Conservation (phyloP, 2,888 invertebrate species). For the Dryobota labecula region DNA sequence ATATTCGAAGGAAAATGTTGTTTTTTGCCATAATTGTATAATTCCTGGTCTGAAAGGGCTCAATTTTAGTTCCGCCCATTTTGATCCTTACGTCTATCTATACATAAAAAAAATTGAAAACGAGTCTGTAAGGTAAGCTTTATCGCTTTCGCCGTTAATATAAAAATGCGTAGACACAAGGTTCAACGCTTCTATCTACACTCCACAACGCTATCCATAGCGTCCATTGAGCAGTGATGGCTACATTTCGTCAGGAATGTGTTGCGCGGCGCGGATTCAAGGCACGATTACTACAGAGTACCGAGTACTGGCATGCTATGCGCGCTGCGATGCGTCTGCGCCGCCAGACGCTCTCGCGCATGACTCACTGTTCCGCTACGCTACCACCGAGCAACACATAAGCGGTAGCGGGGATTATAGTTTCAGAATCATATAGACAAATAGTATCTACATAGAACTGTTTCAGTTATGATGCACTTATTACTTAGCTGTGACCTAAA, state of each 20-base stretch:
- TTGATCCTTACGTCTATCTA: too few species aligned
- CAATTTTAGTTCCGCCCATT: too few species aligned
- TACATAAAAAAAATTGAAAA: too few species aligned
- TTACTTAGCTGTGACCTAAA: too few species aligned
- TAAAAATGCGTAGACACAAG: slow-evolving; percentile 7
- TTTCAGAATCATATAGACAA: background rate
- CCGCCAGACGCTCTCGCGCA: slow-evolving; percentile 58
- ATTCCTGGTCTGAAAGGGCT: too few species aligned
- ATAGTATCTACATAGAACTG: too few species aligned
- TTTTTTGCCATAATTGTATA: too few species aligned
- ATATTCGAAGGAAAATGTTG: too few species aligned
- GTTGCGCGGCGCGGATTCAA: slow-evolving; percentile 57
- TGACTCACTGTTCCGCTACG: slow-evolving; percentile 63
- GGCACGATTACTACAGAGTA: slow-evolving; percentile 60
- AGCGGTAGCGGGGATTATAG: slow-evolving; percentile 16
- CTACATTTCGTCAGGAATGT: slow-evolving; percentile 58
- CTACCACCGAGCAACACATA: slow-evolving; percentile 12
- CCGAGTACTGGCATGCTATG: slow-evolving; percentile 34
- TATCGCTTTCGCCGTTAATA: background rate
- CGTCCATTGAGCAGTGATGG: slow-evolving; percentile 51
- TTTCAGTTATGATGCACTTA: too few species aligned
- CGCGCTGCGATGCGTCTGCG: slow-evolving; percentile 59
- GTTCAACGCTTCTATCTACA: slow-evolving; percentile 44
- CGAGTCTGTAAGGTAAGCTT: background rate
- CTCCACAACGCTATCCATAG: slow-evolving; percentile 7